Conservation (phyloP, 2,113 vertebrate species). For the Probosciger aterrimus region DNA sequence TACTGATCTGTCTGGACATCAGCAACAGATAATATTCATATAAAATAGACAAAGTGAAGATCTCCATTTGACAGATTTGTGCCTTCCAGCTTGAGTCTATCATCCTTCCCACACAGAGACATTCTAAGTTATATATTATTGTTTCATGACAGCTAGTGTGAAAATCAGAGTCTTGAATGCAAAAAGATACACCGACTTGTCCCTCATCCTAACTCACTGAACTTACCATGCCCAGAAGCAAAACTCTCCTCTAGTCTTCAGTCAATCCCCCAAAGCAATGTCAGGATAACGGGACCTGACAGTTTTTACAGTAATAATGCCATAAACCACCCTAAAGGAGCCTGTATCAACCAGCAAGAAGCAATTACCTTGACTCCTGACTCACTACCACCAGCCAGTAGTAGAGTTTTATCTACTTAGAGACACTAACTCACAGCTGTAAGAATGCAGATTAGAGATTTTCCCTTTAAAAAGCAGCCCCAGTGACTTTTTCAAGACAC, state of each 20-base stretch:
- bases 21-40: not conserved
- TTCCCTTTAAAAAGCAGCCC: not conserved
- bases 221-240: conserved; percentile 30
- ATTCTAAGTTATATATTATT: conserved; percentile 18
- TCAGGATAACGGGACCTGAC: conserved; percentile 61
- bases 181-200: conserved; percentile 33
- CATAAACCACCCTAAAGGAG: conserved; percentile 55
- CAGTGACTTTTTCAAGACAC: not conserved
- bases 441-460: not conserved
- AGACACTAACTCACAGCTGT: not conserved
- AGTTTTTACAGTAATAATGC: conserved; percentile 48
- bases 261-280: not conserved
- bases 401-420: conserved; percentile 6
- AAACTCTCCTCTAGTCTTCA: conserved; percentile 34
- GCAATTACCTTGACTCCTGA: conserved; percentile 51
- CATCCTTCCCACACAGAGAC: conserved; percentile 2
- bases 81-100: conserved; percentile 45
- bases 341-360: conserved; percentile 33
- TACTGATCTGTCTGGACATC: not conserved
- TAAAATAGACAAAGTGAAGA: not conserved
- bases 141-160: conserved; percentile 50
- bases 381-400: not conserved
- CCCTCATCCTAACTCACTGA: conserved; percentile 18
- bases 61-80: conserved; percentile 4
- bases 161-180: conserved; percentile 29